Conservation (phyloP, 1,140 invertebrate species). For the Latrodectus geometricus region DNA sequence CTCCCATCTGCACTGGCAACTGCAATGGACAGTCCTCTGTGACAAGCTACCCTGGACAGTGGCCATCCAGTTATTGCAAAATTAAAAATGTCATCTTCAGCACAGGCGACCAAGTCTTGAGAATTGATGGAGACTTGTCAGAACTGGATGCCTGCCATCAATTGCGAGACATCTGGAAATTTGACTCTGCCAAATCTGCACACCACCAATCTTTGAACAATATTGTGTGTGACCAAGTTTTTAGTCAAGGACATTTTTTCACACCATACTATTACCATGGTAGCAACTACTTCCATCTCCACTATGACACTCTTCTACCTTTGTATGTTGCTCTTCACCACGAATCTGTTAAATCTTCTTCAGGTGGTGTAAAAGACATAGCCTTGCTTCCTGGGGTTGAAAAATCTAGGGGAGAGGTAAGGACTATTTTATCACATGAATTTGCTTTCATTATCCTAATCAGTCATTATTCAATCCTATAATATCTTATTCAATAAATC, state of each 20-base stretch:
- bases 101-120: slow-evolving; percentile 29
- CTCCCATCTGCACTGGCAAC: slow-evolving; percentile 37
- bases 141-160: slow-evolving; percentile 53
- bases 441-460: neutral
- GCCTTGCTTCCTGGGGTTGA: slow-evolving; percentile 64
- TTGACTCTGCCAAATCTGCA: slow-evolving; percentile 13
- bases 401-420: slow-evolving; percentile 61
- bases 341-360: slow-evolving; percentile 3
- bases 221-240: slow-evolving; percentile 62
- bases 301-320: slow-evolving; percentile 64
- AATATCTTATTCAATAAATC: no score
- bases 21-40: slow-evolving; percentile 12
- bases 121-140: slow-evolving; percentile 21
- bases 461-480: neutral
- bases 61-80: slow-evolving; percentile 56
- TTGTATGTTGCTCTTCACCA: slow-evolving; percentile 60
- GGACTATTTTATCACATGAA: neutral
- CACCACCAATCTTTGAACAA: slow-evolving; percentile 19
- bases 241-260: slow-evolving; percentile 62
- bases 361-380: slow-evolving; percentile 42
- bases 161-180: slow-evolving; percentile 56
- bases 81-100: slow-evolving; percentile 45
- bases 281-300: slow-evolving; percentile 64
- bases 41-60: slow-evolving; percentile 51
- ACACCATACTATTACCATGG: slow-evolving; percentile 62